A percentile compares a stretch with the other conserved stretches of the same genome.
These are phyloP conservation scores for Chloroclysta siterata DNA, from an alignment of 2,888 invertebrate genomes.

Conservation along the genomic window DNA sequence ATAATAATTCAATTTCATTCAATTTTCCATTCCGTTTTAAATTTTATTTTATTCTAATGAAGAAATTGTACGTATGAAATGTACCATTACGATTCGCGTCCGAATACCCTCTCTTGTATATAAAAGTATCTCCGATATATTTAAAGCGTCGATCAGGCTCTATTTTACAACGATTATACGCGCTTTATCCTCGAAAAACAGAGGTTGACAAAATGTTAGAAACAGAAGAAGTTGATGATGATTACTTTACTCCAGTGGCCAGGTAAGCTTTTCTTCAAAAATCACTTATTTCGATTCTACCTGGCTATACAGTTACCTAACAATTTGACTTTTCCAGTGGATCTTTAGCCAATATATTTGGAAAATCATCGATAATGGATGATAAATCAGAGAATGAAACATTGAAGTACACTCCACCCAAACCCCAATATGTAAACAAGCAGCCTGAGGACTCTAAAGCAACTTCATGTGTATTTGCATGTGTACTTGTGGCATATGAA, in stretches of 20 bases:
- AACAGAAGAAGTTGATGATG: slow-evolving; percentile 75
- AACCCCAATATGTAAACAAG: slow-evolving; percentile 47
- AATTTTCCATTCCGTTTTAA: too few species aligned
- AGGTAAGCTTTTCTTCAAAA: slow-evolving; percentile 51
- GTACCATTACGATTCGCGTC: too few species aligned
- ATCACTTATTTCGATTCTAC: too few species aligned
- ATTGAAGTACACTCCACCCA: slow-evolving; percentile 70
- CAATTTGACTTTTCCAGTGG: slow-evolving; percentile 52
- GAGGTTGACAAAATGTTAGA: slow-evolving; percentile 55
- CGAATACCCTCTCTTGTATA: too few species aligned
- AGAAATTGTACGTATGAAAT: too few species aligned
- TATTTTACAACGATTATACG: too few species aligned
- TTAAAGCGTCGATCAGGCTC: too few species aligned
- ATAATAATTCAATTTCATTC: too few species aligned
- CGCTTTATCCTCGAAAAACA: too few species aligned
- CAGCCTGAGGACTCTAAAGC: slow-evolving; percentile 54
- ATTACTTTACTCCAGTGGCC: slow-evolving; percentile 74
- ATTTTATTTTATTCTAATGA: too few species aligned
- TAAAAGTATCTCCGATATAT: too few species aligned
- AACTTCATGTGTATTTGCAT: slow-evolving; percentile 67
- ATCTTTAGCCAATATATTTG: slow-evolving; percentile 73
- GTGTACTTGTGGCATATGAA: slow-evolving; percentile 68
- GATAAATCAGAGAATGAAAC: slow-evolving; percentile 58
- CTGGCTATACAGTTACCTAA: background rate
- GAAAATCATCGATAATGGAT: slow-evolving; percentile 44